Evolutionary conservation across 2,797 vertebrate species (phyloP), one percentile per base, ranked within the genome.

Genomic region (Argya squamiceps): DNA sequence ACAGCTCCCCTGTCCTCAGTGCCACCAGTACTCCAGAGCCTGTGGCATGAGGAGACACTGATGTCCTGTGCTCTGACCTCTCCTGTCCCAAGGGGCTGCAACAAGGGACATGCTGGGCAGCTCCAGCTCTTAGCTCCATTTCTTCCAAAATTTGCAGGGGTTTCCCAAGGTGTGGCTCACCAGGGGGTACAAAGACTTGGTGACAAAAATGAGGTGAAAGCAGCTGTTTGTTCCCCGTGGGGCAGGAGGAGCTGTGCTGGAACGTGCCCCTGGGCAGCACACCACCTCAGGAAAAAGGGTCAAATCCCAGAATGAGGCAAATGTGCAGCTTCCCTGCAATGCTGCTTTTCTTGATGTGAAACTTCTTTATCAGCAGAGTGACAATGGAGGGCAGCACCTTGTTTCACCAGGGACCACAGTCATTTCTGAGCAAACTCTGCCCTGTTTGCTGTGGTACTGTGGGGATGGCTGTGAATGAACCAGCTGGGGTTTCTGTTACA

Each of bases 251-350:
- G 27, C 52, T 60, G 37, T 2, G 4, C 68, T 76, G 65, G 10
- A 15, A 18, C 0, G 0, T 27, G 77, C 55, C 32, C 53, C 53
- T 2, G 6, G 12, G 44, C 43, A 52, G 23, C n/a, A 36, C 47
- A 15, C 1, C 16, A 14, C 56, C 39, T 79, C 26, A 43, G 68
- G 60, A 74, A 36, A 43, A 46, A 32, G 41, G 79, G 7, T 15
- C 24, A 36, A 80, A 64, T 52, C 83, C 60, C 36, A 27, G 34
- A 67, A 59, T 1, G 0, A 2, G 49, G 34, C 32, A 47, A 34
- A 34, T 34, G 7, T 2, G 15, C 32, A 26, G 18, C 36, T 92
- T 92, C 71, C 46, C 52, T 30, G 52, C 41, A 30, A 17, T 1
- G 2, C 62, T 60, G 7, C 5, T 73, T 26, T 56, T 63, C 26